Evolutionary conservation across 2,113 vertebrate genomes (phyloP).

Genomic region (Actinemys pallida): DNA sequence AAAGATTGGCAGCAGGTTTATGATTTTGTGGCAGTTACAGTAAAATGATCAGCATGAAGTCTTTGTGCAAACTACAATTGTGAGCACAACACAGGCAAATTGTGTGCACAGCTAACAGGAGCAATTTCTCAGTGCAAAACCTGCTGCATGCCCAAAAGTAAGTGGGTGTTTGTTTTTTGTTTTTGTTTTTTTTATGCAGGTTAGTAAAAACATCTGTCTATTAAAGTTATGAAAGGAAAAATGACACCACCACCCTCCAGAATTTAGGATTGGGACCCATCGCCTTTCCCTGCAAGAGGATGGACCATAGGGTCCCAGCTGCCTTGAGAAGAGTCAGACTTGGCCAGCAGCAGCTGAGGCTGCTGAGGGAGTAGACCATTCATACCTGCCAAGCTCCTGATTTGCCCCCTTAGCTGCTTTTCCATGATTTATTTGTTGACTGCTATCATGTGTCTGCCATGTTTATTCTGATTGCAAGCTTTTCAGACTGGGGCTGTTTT

Average conservation of each 20-base stretch:
- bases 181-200: neutral
- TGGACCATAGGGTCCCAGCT: rapidly evolving
- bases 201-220: neutral
- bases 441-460: neutral
- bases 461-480: neutral
- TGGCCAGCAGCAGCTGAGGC: neutral
- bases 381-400: neutral
- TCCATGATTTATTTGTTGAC: neutral
- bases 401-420: neutral
- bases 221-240: neutral
- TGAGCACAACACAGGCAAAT: neutral
- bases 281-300: neutral
- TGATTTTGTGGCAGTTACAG: neutral
- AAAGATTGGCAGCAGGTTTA: neutral
- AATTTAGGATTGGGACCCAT: neutral
- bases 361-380: neutral
- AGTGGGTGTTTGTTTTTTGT: neutral
- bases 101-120: neutral
- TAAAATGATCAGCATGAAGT: neutral
- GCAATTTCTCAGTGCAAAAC: rapidly evolving
- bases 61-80: neutral
- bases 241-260: neutral
- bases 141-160: neutral
- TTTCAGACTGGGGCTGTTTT: neutral
- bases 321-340: neutral